Percentiles rank a stretch among this genome's conserved stretches.
Evolutionary conservation across 1,140 invertebrate species (phyloP).

Genomic region (Megalopta genalis): DNA sequence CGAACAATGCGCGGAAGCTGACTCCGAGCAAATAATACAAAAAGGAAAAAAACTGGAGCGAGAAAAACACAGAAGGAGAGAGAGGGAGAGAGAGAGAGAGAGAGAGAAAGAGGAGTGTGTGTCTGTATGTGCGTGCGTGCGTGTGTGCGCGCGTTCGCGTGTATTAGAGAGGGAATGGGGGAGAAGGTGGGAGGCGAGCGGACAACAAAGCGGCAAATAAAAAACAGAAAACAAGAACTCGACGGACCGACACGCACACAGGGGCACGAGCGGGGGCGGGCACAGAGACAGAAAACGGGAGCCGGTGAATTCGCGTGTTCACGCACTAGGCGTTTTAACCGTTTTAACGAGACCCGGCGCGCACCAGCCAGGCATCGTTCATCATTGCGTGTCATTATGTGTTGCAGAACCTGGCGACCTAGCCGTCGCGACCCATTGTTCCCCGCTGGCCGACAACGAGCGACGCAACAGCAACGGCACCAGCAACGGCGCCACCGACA

Average conservation of each 20-base stretch:
- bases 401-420: slow-evolving; percentile 79
- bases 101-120: not conserved
- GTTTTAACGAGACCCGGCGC: slow-evolving; percentile 42
- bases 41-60: not conserved
- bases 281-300: not conserved
- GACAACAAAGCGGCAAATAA: slow-evolving; percentile 1
- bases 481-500: slow-evolving; percentile 22
- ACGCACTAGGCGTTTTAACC: slow-evolving; percentile 48
- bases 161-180: not conserved
- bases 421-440: slow-evolving; percentile 68
- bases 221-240: too few relatives aligned
- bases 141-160: too few relatives aligned
- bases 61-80: not conserved
- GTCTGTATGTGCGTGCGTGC: too few relatives aligned
- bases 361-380: slow-evolving; percentile 39
- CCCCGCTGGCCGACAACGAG: slow-evolving; percentile 53
- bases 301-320: slow-evolving; percentile 33
- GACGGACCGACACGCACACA: slow-evolving; percentile 9
- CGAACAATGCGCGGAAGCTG: slow-evolving; percentile 63
- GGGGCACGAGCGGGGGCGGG: too few relatives aligned
- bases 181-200: not conserved
- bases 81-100: not conserved
- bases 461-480: slow-evolving; percentile 37
- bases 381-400: slow-evolving; percentile 62
- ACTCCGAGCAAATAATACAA: slow-evolving; percentile 11